Evolutionary conservation across 2,113 vertebrate genomes (phyloP).

Genomic region (Brienomyrus brachyistius): DNA sequence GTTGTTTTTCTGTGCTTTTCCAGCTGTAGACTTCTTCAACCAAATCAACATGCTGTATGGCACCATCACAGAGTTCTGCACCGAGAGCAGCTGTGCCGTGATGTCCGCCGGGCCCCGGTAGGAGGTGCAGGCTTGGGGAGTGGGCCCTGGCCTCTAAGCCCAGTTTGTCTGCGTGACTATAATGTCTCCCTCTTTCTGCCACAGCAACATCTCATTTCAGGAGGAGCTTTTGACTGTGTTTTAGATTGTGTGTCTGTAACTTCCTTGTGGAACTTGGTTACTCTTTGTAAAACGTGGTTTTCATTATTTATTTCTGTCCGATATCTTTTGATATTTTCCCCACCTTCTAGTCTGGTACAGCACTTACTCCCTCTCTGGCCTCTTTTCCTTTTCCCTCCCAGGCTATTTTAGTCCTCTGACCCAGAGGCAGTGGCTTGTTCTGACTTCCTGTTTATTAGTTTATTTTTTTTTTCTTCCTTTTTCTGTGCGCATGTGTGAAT

Average conservation of each 20-base stretch:
- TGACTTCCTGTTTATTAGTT: slow-evolving; percentile 46
- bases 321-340: not conserved
- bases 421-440: slow-evolving; percentile 40
- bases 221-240: not conserved
- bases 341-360: slow-evolving; percentile 6
- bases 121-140: not conserved
- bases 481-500: not conserved
- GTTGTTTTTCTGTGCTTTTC: not conserved
- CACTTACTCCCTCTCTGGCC: slow-evolving; percentile 36
- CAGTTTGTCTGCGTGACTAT: not conserved
- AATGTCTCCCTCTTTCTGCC: not conserved
- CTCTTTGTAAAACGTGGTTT: not conserved
- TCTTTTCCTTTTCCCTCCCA: slow-evolving; percentile 27
- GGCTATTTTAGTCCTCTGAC: slow-evolving; percentile 37
- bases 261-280: not conserved
- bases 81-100: slow-evolving; percentile 80
- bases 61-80: slow-evolving; percentile 95
- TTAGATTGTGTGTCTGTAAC: not conserved
- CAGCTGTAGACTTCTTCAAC: slow-evolving; percentile 97
- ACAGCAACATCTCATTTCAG: not conserved
- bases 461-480: not conserved
- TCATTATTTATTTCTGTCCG: not conserved
- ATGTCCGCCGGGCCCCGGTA: slow-evolving; percentile 95
- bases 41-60: slow-evolving; percentile 97
- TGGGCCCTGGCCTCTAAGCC: not conserved